Evolutionary conservation across 2,797 vertebrate genomes (phyloP).

Genomic region (Pyrocephalus nanus): DNA sequence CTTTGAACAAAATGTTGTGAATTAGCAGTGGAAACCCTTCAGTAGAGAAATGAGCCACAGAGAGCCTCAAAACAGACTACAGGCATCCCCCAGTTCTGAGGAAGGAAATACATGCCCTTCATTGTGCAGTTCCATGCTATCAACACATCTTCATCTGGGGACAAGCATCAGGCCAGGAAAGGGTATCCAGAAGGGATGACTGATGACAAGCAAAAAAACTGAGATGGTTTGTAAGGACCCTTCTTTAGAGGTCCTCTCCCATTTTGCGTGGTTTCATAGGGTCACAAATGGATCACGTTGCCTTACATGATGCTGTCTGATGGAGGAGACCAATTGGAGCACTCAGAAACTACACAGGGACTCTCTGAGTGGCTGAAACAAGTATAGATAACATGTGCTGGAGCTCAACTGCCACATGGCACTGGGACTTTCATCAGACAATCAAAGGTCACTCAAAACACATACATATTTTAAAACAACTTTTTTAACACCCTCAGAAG

Average conservation of each 20-base stretch:
- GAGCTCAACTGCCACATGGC: not conserved
- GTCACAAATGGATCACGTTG: fast-evolving
- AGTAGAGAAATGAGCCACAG: not conserved
- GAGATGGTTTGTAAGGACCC: not conserved
- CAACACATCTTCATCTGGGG: not conserved
- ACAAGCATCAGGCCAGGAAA: not conserved
- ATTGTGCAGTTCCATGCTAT: not conserved
- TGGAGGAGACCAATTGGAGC: not conserved
- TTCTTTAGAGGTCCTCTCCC: not conserved
- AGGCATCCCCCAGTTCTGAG: not conserved
- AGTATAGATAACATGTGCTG: not conserved
- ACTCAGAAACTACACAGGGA: not conserved
- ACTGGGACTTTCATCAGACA: not conserved
- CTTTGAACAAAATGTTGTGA: not conserved
- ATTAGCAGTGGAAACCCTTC: not conserved
- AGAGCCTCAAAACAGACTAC: not conserved
- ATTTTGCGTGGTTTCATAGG: not conserved
- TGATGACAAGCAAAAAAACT: not conserved
- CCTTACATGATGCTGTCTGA: not conserved
- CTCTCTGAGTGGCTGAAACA: not conserved
- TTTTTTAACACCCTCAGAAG: not conserved
- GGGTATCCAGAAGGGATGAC: not conserved
- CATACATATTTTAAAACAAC: not conserved
- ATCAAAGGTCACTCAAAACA: not conserved
- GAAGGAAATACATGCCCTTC: not conserved